Conservation (phyloP, 2,888 invertebrate species). For the Thelaira solivaga region DNA sequence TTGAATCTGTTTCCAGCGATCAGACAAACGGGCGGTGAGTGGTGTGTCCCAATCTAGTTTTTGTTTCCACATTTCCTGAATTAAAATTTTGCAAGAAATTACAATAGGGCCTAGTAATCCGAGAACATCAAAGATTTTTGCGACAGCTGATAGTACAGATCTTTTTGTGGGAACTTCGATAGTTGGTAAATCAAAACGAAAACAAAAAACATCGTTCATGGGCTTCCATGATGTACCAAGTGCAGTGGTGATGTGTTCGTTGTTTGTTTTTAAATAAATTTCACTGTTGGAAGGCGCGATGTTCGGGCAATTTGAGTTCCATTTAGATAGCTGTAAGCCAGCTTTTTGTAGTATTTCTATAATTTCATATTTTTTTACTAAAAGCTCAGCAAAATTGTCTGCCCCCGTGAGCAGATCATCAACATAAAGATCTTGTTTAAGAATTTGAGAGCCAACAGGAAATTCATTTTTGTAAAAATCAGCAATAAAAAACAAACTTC, state of each 20-base stretch:
- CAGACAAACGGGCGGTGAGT: not conserved
- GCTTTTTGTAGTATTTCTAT: slow-evolving; percentile 28
- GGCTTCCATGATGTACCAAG: slow-evolving; percentile 25
- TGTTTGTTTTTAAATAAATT: slow-evolving; percentile 7
- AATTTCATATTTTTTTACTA: slow-evolving; percentile 27
- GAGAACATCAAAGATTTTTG: slow-evolving; percentile 47
- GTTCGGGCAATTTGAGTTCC: slow-evolving; percentile 37
- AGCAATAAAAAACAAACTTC: slow-evolving; percentile 33
- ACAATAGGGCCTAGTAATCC: slow-evolving; percentile 53
- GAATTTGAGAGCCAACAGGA: slow-evolving; percentile 56
- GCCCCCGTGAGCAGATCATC: slow-evolving; percentile 59
- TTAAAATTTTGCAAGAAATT: slow-evolving; percentile 30
- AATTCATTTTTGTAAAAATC: slow-evolving; percentile 38
- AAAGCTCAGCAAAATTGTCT: slow-evolving; percentile 35
- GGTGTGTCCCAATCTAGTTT: slow-evolving; percentile 31
- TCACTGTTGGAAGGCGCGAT: not conserved
- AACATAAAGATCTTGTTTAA: slow-evolving; percentile 60
- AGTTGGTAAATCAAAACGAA: not conserved
- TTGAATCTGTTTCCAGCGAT: slow-evolving; percentile 6
- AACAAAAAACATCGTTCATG: not conserved
- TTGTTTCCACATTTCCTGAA: slow-evolving; percentile 41
- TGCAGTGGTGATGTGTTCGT: not conserved
- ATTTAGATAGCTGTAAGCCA: slow-evolving; percentile 41
- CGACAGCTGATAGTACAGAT: slow-evolving; percentile 33
- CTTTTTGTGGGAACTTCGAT: slow-evolving; percentile 14